Evolutionary conservation across 2,797 vertebrate genomes (phyloP).

Genomic region (Denticeps clupeoides): DNA sequence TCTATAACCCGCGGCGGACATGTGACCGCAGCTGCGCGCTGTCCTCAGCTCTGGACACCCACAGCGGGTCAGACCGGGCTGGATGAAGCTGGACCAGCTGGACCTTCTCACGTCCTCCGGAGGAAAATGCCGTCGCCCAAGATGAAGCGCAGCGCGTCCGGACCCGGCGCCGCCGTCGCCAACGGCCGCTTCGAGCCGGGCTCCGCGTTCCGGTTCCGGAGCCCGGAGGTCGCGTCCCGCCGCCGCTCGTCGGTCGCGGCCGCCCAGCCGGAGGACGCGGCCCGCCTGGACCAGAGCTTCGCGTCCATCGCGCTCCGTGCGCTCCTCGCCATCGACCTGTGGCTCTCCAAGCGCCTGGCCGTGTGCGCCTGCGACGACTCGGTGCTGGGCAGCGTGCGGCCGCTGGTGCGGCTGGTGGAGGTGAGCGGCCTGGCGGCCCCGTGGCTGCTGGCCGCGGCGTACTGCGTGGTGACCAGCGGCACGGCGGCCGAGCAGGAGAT

Average conservation of each 20-base stretch:
- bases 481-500: conserved; percentile 69
- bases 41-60: too few species aligned
- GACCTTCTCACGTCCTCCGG: too few species aligned
- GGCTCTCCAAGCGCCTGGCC: conserved; percentile 79
- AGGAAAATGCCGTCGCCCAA: too few species aligned
- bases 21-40: too few species aligned
- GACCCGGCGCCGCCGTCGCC: too few species aligned
- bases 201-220: too few species aligned
- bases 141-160: too few species aligned
- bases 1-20: too few species aligned
- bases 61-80: too few species aligned
- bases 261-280: conserved; percentile 5
- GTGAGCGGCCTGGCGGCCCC: conserved; percentile 74
- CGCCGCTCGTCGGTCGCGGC: not conserved
- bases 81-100: too few species aligned
- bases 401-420: conserved; percentile 79
- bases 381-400: conserved; percentile 71
- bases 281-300: conserved; percentile 43
- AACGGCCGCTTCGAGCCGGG: too few species aligned
- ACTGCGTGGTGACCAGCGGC: conserved; percentile 64
- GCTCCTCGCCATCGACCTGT: conserved; percentile 77
- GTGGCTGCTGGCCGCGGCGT: conserved; percentile 72
- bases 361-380: conserved; percentile 78
- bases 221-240: too few species aligned
- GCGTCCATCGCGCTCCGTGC: conserved; percentile 66